Base-by-base conservation (phyloP, 2,888 invertebrate genomes). In the Nomada fabriciana region DNA sequence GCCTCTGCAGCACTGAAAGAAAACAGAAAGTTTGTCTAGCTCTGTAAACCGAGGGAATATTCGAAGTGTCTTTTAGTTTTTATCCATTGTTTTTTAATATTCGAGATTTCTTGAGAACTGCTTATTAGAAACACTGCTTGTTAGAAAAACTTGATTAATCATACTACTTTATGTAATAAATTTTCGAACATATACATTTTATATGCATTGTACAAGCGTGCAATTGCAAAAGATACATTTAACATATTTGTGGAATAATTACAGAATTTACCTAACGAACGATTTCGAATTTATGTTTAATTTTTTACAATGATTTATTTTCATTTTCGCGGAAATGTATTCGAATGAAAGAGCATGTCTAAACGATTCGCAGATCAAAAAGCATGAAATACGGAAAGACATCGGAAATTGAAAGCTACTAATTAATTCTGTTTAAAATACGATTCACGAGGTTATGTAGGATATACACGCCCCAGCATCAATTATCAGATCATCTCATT, bases 351-450 rank as follows among this genome's bases (percentile, higher is more conserved):
- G 0, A 36, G 36, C 36, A 7, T 50, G 18, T 13, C 18, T 7
- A 50, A 50, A 18, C 15, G 50, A 50, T 20, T 13, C 2, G 11
- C 18, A n/a, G 10, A 7, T 3, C 10, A 13, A 1, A 43, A 43
- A 43, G 63, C 1, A 42, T 9, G 15, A 9, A 1, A 3, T 4
- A 0, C 10, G 43, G 7, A 11, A 63, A 15, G 18, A 15, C 10
- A 15, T 43, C 15, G 2, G 15, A 23, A 43, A 43, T 43, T 23
- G 15, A 15, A 50, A 50, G 50, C 18, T 15, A 4, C 23, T 63
- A 43, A 63, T 63, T 63, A 43, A 63, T 63, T 63, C 43, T 43
- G 43, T 63, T 63, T 63, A 42, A 63, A 42, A 4, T 20, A 43
- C 15, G n/a, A 20, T 43, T 15, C 20, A 9, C 20, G n/a, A 11